Percentiles rank a stretch among this genome's conserved stretches.
phyloP scores from a whole-genome alignment of 2,797 vertebrate species.

The Bradypodion pumilum region DNA sequence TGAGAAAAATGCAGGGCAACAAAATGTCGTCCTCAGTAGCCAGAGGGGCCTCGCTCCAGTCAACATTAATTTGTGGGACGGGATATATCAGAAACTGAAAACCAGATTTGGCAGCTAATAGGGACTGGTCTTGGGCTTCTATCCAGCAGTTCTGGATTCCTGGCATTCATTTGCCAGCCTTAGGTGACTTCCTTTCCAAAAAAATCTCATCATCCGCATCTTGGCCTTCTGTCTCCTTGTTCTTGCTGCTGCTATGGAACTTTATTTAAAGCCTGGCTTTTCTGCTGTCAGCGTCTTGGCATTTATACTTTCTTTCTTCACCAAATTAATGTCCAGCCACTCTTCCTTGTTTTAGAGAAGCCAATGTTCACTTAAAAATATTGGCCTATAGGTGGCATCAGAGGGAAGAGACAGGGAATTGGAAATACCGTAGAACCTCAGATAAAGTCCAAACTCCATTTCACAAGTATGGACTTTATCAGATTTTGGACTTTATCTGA shows the following conservation, averaged over 20 bases:
- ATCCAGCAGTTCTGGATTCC: background rate
- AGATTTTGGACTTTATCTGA: no score
- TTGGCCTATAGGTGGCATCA: background rate
- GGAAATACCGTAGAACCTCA: no score
- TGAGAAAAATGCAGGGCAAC: conserved; percentile 27
- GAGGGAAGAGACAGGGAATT: background rate
- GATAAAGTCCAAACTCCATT: no score
- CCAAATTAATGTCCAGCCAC: background rate
- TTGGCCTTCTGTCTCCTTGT: background rate
- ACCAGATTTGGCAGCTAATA: conserved; percentile 24
- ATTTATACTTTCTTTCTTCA: background rate
- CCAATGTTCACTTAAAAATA: background rate
- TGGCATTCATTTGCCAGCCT: conserved; percentile 16
- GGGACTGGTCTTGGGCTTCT: background rate
- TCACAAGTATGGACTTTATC: no score
- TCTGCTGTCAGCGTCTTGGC: background rate
- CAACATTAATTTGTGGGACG: conserved; percentile 13
- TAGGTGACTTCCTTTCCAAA: background rate
- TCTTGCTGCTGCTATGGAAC: no score
- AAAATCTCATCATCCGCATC: background rate
- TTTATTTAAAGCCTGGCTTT: background rate
- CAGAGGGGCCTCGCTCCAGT: background rate
- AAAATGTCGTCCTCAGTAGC: conserved; percentile 10
- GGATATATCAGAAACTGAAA: conserved; percentile 24
- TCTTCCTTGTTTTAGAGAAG: background rate